Conservation (phyloP, 2,797 vertebrate species). For the Rhyacichthys aspro region DNA sequence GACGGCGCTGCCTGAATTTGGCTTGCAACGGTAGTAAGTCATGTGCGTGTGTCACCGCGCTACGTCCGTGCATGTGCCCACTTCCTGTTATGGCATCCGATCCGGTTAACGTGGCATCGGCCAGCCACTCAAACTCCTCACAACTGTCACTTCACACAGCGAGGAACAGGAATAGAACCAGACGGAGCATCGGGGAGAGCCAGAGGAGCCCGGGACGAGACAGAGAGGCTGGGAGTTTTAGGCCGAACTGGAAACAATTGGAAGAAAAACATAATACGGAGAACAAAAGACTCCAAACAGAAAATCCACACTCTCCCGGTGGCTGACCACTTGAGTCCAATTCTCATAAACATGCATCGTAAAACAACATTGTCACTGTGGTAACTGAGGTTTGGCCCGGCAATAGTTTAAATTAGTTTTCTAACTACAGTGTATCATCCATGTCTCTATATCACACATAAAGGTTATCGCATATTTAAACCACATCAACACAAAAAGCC, state of each 20-base stretch:
- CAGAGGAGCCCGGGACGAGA: slow-evolving; percentile 4
- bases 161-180: slow-evolving; percentile 46
- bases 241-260: slow-evolving; percentile 29
- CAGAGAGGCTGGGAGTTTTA: slow-evolving; percentile 9
- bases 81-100: slow-evolving; percentile 74
- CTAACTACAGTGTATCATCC: slow-evolving; percentile 12
- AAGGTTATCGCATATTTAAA: background rate
- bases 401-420: slow-evolving; percentile 39
- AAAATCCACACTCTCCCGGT: slow-evolving; percentile 21
- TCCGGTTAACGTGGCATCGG: slow-evolving; percentile 67
- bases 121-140: slow-evolving; percentile 35
- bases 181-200: slow-evolving; percentile 14
- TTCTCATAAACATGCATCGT: slow-evolving; percentile 37
- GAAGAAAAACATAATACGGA: slow-evolving; percentile 17
- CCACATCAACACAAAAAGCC: no score
- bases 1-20: slow-evolving; percentile 62
- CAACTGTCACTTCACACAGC: slow-evolving; percentile 42
- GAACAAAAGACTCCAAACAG: slow-evolving; percentile 16
- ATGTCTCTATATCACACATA: no score
- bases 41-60: slow-evolving; percentile 47
- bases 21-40: slow-evolving; percentile 58
- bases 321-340: slow-evolving; percentile 34
- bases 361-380: slow-evolving; percentile 29
- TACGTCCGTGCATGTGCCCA: slow-evolving; percentile 42
- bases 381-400: slow-evolving; percentile 34